Base-by-base conservation (phyloP, 2,113 vertebrate species). In the Tachycineta bicolor region DNA sequence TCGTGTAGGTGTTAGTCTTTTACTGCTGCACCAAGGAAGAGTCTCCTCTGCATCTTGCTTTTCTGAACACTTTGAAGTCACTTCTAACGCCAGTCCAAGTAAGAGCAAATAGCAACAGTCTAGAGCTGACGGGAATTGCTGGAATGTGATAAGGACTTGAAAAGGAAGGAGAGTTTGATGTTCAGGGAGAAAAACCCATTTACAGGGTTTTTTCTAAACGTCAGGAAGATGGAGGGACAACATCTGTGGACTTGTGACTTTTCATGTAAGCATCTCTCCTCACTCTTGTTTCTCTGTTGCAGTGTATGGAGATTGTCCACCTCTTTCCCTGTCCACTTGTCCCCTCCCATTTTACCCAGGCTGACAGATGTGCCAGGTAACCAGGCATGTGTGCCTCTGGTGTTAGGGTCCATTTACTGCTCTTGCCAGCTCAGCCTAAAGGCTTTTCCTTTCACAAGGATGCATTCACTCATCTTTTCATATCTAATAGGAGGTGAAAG, bases 311-410 rank as follows among this genome's bases (percentile, higher is more conserved):
- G 33, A 58, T 17, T 22, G 46, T n/a, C 26, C 25, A 62, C 11
- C 53, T 84, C 33, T 79, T 79, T 69, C 18, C 6, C 3, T 28
- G 22, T 63, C 24, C 68, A 41, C 25, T 28, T 41, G 10, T 87
- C 41, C 33, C 39, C 10, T 89, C 31, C 46, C 6, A 14, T 71
- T 41, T 25, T 65, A 18, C 11, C 37, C 12, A 20, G 56, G 41
- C 43, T 93, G 75, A 21, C 46, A 39, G 58, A 62, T 15, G 2
- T 10, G 22, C n/a, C 62, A 82, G 59, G 58, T 85, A 70, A 25
- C 52, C 0, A 3, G 13, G 21, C 0, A 0, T 71, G 25, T 29
- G 39, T 84, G 39, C 49, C 43, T 50, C 10, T 55, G 14, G 1
- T 55, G 7, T 16, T 74, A 4, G 41, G 8, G 14, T 44, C 28